Conservation (phyloP, 2,797 vertebrate species). For the Leuciscus waleckii region DNA sequence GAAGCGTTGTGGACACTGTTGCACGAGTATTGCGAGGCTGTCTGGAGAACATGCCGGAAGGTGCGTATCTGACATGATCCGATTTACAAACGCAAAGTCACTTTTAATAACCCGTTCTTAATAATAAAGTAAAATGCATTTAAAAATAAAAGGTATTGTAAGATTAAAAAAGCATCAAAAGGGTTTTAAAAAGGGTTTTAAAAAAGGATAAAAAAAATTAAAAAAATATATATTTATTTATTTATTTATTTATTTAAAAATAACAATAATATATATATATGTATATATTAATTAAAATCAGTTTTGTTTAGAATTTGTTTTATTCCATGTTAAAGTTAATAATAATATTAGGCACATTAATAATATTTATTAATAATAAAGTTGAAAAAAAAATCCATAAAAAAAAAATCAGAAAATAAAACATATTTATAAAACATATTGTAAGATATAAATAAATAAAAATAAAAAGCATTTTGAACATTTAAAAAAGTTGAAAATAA, state of each 20-base stretch:
- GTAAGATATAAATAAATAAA: no score
- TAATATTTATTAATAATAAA: not conserved
- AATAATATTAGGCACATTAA: not conserved
- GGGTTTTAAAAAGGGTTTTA: not conserved
- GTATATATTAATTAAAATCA: no score
- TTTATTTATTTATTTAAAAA: no score
- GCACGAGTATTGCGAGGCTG: constrained; percentile 83
- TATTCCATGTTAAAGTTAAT: no score
- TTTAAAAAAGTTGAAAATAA: no score
- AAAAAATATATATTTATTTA: no score
- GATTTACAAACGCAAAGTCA: not conserved
- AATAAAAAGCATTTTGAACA: no score
- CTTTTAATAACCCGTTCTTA: not conserved
- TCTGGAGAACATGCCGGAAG: constrained; percentile 86
- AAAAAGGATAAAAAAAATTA: no score
- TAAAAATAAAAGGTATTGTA: not conserved
- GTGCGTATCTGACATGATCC: constrained; percentile 36
- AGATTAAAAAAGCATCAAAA: not conserved
- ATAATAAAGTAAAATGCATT: not conserved
- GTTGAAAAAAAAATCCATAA: not conserved
- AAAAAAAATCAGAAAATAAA: not conserved
- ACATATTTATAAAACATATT: not conserved
- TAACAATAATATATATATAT: no score
- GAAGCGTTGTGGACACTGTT: constrained; percentile 84
- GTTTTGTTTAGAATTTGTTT: not conserved